These are phyloP conservation scores for Ochotona curzoniae DNA, from an alignment of 2,113 vertebrate genomes.

Conservation along the genomic window DNA sequence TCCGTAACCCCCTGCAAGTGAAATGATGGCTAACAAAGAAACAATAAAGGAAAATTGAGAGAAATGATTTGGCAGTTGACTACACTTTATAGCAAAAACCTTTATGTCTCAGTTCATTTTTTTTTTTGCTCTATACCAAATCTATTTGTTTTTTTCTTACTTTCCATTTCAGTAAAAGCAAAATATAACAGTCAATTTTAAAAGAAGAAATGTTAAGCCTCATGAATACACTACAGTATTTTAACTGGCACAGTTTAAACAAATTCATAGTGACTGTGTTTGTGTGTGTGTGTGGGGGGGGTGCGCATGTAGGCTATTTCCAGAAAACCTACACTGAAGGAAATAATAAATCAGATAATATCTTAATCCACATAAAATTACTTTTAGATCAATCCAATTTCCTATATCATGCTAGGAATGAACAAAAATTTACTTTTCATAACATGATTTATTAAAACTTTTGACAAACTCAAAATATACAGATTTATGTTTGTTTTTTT, in stretches of 20 bases:
- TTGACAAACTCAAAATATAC: slow-evolving; percentile 52
- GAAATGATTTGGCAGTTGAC: not conserved
- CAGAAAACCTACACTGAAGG: not conserved
- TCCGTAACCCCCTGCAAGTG: not conserved
- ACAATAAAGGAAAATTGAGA: not conserved
- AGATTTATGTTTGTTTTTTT: slow-evolving; percentile 61
- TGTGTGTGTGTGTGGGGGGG: too few species aligned
- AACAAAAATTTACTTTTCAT: not conserved
- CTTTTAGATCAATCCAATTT: slow-evolving; percentile 64
- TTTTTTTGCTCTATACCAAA: slow-evolving; percentile 11
- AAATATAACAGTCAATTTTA: not conserved
- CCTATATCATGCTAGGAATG: slow-evolving; percentile 45
- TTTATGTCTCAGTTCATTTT: not conserved
- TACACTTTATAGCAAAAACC: not conserved
- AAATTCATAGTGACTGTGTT: not conserved
- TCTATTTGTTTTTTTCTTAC: slow-evolving; percentile 25
- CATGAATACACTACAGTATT: slow-evolving; percentile 36
- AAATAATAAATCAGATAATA: slow-evolving; percentile 15
- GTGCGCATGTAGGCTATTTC: not conserved
- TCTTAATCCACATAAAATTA: slow-evolving; percentile 60
- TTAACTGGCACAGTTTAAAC: slow-evolving; percentile 39
- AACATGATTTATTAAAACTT: slow-evolving; percentile 38
- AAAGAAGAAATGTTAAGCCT: slow-evolving; percentile 2
- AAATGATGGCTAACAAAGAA: not conserved
- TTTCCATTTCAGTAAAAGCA: slow-evolving; percentile 37